Percentiles rank a stretch among this genome's conserved stretches.
Evolutionary conservation across 2,888 invertebrate species (phyloP).

Genomic region (Ormyrus labotus): DNA sequence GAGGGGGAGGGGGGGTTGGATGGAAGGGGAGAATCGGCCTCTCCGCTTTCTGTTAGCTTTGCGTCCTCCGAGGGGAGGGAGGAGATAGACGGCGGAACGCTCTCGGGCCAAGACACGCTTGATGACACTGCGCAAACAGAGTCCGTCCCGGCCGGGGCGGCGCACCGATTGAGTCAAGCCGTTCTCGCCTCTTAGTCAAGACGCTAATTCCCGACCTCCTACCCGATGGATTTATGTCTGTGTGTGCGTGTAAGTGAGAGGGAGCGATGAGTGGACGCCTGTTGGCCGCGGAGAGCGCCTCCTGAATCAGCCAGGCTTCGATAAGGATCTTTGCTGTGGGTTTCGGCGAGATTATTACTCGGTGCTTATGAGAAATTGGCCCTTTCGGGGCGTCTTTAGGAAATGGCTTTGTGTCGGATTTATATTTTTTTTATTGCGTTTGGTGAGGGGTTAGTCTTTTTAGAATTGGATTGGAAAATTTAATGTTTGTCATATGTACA

Average conservation of each 20-base stretch:
- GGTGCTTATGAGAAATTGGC: too few species aligned
- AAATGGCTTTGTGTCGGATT: too few species aligned
- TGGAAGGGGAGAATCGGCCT: too few species aligned
- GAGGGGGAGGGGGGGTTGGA: too few species aligned
- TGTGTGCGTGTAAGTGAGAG: not conserved
- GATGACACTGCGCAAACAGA: slow-evolving; percentile 50
- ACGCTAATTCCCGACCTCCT: slow-evolving; percentile 43
- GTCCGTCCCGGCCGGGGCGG: not conserved
- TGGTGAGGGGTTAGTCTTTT: too few species aligned
- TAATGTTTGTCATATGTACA: not conserved
- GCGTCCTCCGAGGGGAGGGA: slow-evolving; percentile 37
- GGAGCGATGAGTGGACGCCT: slow-evolving; percentile 10
- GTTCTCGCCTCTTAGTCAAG: slow-evolving; percentile 49
- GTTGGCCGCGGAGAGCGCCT: slow-evolving; percentile 20
- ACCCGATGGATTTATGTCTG: slow-evolving; percentile 6
- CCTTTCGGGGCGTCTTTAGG: too few species aligned
- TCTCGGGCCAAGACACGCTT: slow-evolving; percentile 36
- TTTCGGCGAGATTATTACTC: too few species aligned
- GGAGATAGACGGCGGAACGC: not conserved
- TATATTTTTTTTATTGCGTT: too few species aligned
- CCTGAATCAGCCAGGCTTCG: slow-evolving; percentile 22
- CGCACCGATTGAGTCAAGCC: slow-evolving; percentile 36
- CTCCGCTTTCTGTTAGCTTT: slow-evolving; percentile 27
- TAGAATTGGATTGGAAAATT: not conserved
- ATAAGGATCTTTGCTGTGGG: too few species aligned